Conservation (phyloP, 2,113 vertebrate species). For the Cyprinodon tularosa region DNA sequence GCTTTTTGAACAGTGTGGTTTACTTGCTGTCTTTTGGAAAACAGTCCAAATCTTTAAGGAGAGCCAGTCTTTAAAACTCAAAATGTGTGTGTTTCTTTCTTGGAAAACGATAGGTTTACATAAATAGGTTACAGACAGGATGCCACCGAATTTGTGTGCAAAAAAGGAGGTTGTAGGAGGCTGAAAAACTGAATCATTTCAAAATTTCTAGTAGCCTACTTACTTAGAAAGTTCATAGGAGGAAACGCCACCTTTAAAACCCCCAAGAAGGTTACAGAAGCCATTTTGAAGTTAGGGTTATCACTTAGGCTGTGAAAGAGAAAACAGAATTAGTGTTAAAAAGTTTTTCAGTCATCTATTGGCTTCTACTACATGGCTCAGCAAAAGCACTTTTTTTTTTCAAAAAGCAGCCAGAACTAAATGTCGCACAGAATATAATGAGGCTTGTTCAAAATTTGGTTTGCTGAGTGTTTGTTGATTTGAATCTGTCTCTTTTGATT, state of each 20-base stretch:
- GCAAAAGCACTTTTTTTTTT: conserved; percentile 7
- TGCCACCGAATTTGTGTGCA: background rate
- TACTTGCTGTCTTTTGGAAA: background rate
- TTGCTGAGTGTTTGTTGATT: conserved; percentile 58
- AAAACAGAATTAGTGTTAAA: background rate
- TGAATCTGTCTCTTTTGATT: conserved; percentile 65
- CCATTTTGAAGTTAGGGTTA: conserved; percentile 2
- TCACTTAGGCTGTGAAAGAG: background rate
- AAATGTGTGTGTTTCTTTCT: background rate
- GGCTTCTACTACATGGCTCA: conserved; percentile 9
- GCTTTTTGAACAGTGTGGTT: background rate
- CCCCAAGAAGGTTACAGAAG: conserved; percentile 7
- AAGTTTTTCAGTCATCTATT: background rate
- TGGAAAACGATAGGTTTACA: background rate
- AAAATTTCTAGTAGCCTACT: conserved; percentile 13
- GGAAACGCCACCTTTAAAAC: conserved; percentile 5
- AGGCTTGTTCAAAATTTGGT: conserved; percentile 39
- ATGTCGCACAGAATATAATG: conserved; percentile 43
- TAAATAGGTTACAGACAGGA: background rate
- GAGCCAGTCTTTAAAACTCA: background rate
- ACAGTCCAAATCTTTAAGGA: background rate
- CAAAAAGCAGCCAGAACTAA: background rate
- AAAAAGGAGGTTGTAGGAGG: conserved; percentile 18
- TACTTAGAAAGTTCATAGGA: conserved; percentile 22
- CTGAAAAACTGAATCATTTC: conserved; percentile 28